These are phyloP conservation scores for Lagopus leucura DNA, from an alignment of 2,113 vertebrate genomes.

Conservation along the genomic window DNA sequence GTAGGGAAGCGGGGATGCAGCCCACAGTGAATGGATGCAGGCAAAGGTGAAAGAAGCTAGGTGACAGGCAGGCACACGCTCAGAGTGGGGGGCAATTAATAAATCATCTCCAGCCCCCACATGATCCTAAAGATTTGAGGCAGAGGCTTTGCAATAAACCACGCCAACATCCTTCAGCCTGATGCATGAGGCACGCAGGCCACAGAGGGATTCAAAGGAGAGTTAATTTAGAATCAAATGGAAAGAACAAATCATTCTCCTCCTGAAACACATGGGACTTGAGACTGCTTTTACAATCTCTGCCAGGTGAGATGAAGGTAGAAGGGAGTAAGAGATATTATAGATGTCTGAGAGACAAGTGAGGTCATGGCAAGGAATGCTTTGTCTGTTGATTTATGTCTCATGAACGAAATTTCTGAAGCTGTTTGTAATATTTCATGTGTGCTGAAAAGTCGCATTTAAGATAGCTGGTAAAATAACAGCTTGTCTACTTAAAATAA, in stretches of 20 bases:
- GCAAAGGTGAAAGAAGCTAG: background rate
- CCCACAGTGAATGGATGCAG: background rate
- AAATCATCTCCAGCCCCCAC: background rate
- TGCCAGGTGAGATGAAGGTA: background rate
- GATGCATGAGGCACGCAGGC: background rate
- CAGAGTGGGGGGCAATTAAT: background rate
- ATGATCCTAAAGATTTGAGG: background rate
- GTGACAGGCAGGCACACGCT: background rate
- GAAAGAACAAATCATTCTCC: background rate
- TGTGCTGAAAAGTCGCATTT: conserved; percentile 31
- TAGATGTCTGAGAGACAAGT: background rate
- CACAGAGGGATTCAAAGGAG: background rate
- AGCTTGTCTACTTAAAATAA: conserved; percentile 68
- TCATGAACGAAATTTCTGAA: conserved; percentile 13
- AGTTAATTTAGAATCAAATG: background rate
- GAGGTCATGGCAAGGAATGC: background rate
- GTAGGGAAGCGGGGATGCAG: background rate
- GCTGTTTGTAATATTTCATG: conserved; percentile 39
- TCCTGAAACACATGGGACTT: background rate
- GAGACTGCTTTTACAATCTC: background rate
- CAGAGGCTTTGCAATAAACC: background rate
- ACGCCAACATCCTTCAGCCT: background rate
- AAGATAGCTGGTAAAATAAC: conserved; percentile 61
- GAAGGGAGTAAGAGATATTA: background rate
- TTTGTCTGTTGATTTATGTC: background rate